Evolutionary conservation across 2,113 vertebrate species (phyloP), one percentile per base, ranked within the genome.

Genomic region (Bombycilla garrulus): DNA sequence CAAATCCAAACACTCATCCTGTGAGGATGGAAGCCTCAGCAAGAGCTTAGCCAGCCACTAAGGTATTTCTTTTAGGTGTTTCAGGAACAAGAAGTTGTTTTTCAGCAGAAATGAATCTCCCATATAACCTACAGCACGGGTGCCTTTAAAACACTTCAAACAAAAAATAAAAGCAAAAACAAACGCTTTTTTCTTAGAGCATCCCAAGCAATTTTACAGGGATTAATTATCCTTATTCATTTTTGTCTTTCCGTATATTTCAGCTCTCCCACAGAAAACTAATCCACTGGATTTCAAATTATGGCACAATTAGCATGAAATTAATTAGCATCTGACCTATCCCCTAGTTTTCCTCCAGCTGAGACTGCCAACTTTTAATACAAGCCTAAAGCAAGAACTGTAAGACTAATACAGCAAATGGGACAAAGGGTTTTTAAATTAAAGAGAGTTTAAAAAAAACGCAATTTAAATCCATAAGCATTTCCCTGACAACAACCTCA

Each of bases 241-340:
- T 96, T 92, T 92, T 93, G 85, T 67, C 62, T 95, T 91, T 92
- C 91, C 45, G 18, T 76, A 35, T 81, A 89, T 90, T 97, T 91
- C 71, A 86, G 87, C 77, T 88, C 92, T 92, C 94, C 73, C 61
- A 89, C 94, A 90, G 86, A 96, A 90, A 91, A 91, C 92, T 85
- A 96, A 96, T 95, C 93, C 91, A 81, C 84, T 86, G 67, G 85
- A 91, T 96, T 94, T 91, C 91, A 90, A 95, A 95, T 96, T 94
- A 93, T 47, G 86, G 91, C 91, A 95, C 86, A 94, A 91, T 96
- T 96, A 94, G 88, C 84, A 95, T 95, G 86, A 96, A 92, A 92
- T 95, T 94, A 93, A 97, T 97, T 97, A 96, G 91, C 42, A 92
- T 91, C 84, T 96, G 92, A 94, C 90, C 94, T 96, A 93, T 92